These are phyloP conservation scores for Aurelia sp. DNA, from an alignment of 30 jellyfish, hydroid and myxozoan genomes.

Conservation along the genomic window DNA sequence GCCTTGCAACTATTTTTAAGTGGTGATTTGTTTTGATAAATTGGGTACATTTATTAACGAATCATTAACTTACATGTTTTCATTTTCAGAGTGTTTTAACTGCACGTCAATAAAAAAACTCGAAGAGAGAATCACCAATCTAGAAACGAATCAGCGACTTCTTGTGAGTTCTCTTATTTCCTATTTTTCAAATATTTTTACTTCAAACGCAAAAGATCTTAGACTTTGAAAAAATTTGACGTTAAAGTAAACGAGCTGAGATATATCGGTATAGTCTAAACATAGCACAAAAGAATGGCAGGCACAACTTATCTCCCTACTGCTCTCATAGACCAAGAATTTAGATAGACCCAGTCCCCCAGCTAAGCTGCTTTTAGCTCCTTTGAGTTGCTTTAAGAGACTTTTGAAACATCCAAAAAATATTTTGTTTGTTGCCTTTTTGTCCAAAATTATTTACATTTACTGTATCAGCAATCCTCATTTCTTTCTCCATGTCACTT, in stretches of 20 bases:
- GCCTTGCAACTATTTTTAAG: background rate
- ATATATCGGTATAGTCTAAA: too few relatives aligned
- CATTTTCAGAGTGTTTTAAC: conserved; percentile 65
- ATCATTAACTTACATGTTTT: background rate
- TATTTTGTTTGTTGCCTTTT: too few relatives aligned
- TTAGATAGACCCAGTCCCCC: too few relatives aligned
- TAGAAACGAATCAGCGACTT: conserved; percentile 52
- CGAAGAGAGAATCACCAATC: conserved; percentile 28
- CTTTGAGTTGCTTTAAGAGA: too few relatives aligned
- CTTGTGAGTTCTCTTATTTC: conserved; percentile 15
- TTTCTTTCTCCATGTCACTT: background rate
- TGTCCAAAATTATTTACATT: too few relatives aligned
- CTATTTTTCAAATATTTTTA: background rate
- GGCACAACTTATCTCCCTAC: background rate
- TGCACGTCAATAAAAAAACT: conserved; percentile 46
- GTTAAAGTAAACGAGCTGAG: too few relatives aligned
- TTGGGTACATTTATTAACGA: background rate
- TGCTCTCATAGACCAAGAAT: too few relatives aligned
- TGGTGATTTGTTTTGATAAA: background rate
- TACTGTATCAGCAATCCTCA: background rate
- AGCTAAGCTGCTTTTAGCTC: too few relatives aligned
- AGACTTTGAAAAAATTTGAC: background rate
- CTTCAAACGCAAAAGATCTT: background rate
- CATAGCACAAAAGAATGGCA: too few relatives aligned
- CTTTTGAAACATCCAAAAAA: too few relatives aligned